Percentiles rank a stretch among this genome's conserved stretches.
Conservation (phyloP, 1,140 invertebrate genomes). For the Antheraea pernyi region DNA sequence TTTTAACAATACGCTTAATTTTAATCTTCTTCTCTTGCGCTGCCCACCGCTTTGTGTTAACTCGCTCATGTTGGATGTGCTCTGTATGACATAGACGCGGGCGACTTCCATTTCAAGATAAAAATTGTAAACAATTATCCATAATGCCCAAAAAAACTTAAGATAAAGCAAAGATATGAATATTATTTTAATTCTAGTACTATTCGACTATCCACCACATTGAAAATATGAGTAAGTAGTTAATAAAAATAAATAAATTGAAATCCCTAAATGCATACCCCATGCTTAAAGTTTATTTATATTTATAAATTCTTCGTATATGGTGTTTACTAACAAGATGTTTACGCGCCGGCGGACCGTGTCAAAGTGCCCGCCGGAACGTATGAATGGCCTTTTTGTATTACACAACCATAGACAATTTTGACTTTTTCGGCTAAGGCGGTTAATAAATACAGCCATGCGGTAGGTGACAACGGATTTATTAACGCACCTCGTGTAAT, state of each 20-base stretch:
- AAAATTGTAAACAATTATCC: too few species aligned
- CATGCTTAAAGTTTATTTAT: constrained; percentile 19
- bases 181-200: too few species aligned
- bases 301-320: constrained; percentile 28
- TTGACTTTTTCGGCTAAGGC: constrained; percentile 29
- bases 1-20: too few species aligned
- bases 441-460: constrained; percentile 15
- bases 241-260: not conserved
- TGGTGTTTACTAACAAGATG: constrained; percentile 29
- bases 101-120: too few species aligned
- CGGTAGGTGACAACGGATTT: constrained; percentile 16
- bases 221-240: too few species aligned
- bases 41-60: too few species aligned
- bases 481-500: constrained; percentile 2
- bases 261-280: not conserved
- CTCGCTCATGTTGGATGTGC: too few species aligned
- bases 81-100: too few species aligned
- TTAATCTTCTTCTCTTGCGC: too few species aligned
- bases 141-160: too few species aligned
- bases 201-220: too few species aligned
- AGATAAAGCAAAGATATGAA: too few species aligned
- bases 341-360: constrained; percentile 16
- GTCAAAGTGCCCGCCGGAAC: constrained; percentile 25
- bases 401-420: constrained; percentile 24
- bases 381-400: constrained; percentile 16